Evolutionary conservation across 2,888 invertebrate genomes (phyloP), one percentile per base, ranked within the genome.

Genomic region (Latrodectus elegans): DNA sequence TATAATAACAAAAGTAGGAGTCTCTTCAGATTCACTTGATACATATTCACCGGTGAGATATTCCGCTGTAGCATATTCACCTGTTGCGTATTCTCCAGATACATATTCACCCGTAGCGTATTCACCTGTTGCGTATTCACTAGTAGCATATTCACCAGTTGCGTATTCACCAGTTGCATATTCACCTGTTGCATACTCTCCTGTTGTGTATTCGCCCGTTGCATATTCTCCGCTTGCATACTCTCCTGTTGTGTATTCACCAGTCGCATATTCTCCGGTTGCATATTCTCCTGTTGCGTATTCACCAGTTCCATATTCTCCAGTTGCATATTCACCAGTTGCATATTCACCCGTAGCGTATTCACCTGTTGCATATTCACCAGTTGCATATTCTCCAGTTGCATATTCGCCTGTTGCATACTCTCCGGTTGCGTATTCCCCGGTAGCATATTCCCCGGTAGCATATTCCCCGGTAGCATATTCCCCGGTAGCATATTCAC

Each of bases 241-340:
- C 15, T 77, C 77, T 9, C 77, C 53, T 53, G 68, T 68, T 22
- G 51, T 26, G 53, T 68, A 77, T 68, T 77, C 77, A 9, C 77
- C 53, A 14, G 52, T 77, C 4, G 26, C 15, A 11, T 73, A 80
- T 11, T 51, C 49, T 4, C 17, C 64, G 6, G 72, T 73, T 14
- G 12, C 73, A 68, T 68, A 68, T 53, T 67, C 68, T 3, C 77
- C 77, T 26, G 53, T 68, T 8, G 10, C 26, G 67, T 52, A 77
- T 67, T 77, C 77, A 12, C 26, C 77, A 22, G 77, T 77, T 6
- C 14, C 67, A 9, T 60, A 71, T 51, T 71, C 71, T 0, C 71
- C 71, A 12, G 71, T 71, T 15, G 4, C 15, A 15, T 71, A 71
- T 51, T 71, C 71, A 1, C 49, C 14, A 1, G 55, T 55, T 1